Conservation (phyloP, 2,113 vertebrate species). For the Hyperoodon ampullatus region DNA sequence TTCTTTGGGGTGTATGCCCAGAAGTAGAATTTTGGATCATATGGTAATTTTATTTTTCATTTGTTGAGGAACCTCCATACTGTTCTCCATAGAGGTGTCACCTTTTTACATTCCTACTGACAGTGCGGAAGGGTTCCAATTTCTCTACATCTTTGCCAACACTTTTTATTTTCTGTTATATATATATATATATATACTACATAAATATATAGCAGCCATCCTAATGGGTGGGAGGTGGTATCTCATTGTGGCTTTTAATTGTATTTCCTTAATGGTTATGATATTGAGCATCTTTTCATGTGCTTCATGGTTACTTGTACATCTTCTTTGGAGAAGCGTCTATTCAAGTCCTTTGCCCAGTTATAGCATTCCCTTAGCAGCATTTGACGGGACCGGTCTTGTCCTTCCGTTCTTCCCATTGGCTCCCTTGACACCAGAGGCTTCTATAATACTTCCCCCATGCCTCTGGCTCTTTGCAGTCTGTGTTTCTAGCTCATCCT, state of each 20-base stretch:
- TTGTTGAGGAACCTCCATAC: neutral
- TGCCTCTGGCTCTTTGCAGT: neutral
- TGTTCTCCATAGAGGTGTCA: neutral
- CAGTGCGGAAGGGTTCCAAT: neutral
- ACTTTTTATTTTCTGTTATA: neutral
- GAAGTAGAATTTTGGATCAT: neutral
- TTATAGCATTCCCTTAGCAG: neutral
- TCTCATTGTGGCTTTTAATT: neutral
- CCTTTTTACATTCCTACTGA: neutral
- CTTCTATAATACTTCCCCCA: rapidly evolving
- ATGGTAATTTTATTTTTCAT: neutral
- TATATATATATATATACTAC: no score
- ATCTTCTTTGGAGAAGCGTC: neutral
- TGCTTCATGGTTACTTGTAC: neutral
- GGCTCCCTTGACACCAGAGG: neutral
- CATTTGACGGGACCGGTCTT: neutral
- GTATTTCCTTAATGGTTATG: neutral
- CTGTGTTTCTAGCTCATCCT: neutral
- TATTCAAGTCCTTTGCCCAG: neutral
- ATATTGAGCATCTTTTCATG: neutral
- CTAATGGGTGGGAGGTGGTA: neutral
- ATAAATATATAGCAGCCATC: no score
- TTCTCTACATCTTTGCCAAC: neutral
- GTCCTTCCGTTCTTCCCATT: neutral
- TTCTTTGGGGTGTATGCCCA: neutral